Conservation (phyloP, 1,140 invertebrate species). For the Heliothis subflexa region DNA sequence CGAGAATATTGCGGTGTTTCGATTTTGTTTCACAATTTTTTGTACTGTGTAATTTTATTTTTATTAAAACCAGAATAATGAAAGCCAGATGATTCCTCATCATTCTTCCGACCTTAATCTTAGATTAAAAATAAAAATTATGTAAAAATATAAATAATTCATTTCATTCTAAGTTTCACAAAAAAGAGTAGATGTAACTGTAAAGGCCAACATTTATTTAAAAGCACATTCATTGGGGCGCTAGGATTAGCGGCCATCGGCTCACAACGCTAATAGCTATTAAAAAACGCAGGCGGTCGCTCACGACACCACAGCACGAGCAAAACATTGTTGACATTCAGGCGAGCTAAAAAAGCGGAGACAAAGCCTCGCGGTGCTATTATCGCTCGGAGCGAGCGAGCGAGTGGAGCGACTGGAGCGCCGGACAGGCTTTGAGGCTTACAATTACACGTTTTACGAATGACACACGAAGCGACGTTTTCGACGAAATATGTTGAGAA, state of each 20-base stretch:
- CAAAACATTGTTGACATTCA: constrained; percentile 33
- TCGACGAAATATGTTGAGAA: constrained; percentile 24
- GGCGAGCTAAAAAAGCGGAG: constrained; percentile 26
- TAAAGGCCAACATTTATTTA: constrained; percentile 19
- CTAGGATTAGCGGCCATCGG: constrained; percentile 30
- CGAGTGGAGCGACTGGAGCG: constrained; percentile 11
- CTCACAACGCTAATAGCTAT: constrained; percentile 33
- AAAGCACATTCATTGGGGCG: constrained; percentile 9
- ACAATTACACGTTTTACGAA: constrained; percentile 40
- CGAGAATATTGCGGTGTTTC: too few species aligned
- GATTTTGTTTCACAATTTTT: too few species aligned
- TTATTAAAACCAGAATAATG: too few species aligned
- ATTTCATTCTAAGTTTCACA: not conserved
- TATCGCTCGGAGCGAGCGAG: constrained; percentile 4
- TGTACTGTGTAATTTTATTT: too few species aligned
- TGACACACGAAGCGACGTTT: constrained; percentile 29
- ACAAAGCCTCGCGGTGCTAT: constrained; percentile 24
- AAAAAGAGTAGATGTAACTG: not conserved
- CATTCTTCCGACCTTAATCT: too few species aligned
- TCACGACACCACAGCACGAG: constrained; percentile 29
- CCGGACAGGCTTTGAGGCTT: constrained; percentile 25
- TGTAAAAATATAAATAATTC: too few species aligned
- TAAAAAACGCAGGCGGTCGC: constrained; percentile 32
- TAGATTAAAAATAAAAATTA: too few species aligned
- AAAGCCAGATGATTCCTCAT: too few species aligned